Conservation (phyloP, 2,113 vertebrate genomes). For the Ondatra zibethicus region DNA sequence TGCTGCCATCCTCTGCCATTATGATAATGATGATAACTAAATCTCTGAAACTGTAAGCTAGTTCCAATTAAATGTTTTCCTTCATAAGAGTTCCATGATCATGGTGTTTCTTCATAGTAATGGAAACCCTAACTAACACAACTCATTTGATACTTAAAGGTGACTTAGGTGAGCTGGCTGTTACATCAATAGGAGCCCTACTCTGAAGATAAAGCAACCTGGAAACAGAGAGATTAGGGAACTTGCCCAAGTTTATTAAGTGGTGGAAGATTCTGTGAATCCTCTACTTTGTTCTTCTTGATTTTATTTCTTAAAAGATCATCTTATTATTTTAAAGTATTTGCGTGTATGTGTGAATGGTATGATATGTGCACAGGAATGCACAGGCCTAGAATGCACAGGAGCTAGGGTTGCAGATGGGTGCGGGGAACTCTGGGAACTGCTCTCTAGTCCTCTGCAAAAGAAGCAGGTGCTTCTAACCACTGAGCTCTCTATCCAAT, state of each 20-base stretch:
- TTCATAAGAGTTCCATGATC: too few species aligned
- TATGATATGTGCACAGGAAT: not conserved
- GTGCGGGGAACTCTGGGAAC: not conserved
- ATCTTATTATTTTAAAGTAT: not conserved
- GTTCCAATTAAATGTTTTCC: too few species aligned
- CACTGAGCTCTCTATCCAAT: not conserved
- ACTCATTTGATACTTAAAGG: not conserved
- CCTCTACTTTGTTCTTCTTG: not conserved
- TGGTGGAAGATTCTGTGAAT: not conserved
- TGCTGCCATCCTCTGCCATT: too few species aligned
- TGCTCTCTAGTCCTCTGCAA: not conserved
- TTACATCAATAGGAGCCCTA: not conserved
- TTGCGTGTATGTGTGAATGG: not conserved
- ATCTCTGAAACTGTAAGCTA: too few species aligned
- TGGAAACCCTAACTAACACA: too few species aligned
- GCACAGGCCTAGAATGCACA: not conserved
- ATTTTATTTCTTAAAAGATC: not conserved
- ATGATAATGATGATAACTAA: too few species aligned
- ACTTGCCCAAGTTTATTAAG: not conserved
- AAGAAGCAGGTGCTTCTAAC: not conserved
- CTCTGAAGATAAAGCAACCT: not conserved
- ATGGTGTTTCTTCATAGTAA: too few species aligned
- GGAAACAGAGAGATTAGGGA: slow-evolving; percentile 24
- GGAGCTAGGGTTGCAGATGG: not conserved
- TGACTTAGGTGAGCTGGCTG: not conserved